phyloP scores from a whole-genome alignment of 2,888 invertebrate species.

The Tenthredo livida region DNA sequence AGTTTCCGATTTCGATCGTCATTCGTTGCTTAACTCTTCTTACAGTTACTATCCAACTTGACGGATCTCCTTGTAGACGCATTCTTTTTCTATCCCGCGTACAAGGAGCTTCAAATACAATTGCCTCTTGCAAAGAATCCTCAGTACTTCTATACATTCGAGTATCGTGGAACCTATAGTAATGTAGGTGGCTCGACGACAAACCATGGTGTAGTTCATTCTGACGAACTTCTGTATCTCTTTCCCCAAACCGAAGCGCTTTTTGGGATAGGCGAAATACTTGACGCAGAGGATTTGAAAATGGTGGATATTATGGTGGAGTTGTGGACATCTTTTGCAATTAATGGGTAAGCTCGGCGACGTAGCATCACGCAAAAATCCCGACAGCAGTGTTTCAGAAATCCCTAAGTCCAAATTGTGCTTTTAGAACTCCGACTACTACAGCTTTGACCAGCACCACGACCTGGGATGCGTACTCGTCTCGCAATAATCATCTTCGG shows the following conservation, averaged over 20 bases:
- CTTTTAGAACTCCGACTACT: not conserved
- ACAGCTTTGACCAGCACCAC: not conserved
- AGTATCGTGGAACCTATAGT: constrained; percentile 60
- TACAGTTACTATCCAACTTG: constrained; percentile 56
- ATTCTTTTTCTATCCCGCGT: constrained; percentile 58
- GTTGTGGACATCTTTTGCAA: constrained; percentile 77
- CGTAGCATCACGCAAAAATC: not conserved
- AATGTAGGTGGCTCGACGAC: constrained; percentile 24
- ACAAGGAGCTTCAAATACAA: constrained; percentile 56
- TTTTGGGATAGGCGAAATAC: constrained; percentile 35
- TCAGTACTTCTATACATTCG: constrained; percentile 59
- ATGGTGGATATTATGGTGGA: constrained; percentile 73
- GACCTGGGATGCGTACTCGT: constrained; percentile 60
- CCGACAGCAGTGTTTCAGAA: not conserved
- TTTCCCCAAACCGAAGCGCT: constrained; percentile 67
- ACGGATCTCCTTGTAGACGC: constrained; percentile 59
- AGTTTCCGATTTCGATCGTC: not conserved
- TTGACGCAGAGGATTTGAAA: constrained; percentile 63
- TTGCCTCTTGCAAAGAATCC: constrained; percentile 46
- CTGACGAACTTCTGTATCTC: constrained; percentile 79
- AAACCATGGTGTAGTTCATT: constrained; percentile 76
- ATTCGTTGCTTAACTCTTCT: not conserved
- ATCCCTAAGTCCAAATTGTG: not conserved
- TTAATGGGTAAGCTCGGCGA: constrained; percentile 57
- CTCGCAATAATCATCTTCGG: constrained; percentile 57